phyloP scores from a whole-genome alignment of 1,140 invertebrate species.

The Episyrphus balteatus region DNA sequence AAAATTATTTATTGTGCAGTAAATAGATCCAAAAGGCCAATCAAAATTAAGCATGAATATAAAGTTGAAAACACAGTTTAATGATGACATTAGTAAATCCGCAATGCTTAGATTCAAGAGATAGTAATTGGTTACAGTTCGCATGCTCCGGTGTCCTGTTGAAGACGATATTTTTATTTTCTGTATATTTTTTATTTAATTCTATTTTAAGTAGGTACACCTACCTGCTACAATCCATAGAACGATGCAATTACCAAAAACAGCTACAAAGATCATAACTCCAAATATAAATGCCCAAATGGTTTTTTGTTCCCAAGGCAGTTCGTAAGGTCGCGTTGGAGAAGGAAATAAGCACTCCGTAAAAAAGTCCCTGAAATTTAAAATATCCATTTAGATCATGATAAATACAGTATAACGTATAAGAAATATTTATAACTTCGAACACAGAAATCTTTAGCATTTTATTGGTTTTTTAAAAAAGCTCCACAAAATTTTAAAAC shows the following conservation, averaged over 20 bases:
- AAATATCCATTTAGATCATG: not conserved
- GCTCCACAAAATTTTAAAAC: no score
- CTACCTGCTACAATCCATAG: constrained; percentile 81
- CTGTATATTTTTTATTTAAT: not conserved
- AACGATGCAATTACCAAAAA: constrained; percentile 72
- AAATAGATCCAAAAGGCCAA: constrained; percentile 77
- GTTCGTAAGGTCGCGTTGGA: constrained; percentile 32
- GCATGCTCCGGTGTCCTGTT: constrained; percentile 75
- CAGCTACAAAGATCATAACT: constrained; percentile 64
- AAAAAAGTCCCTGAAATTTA: constrained; percentile 27
- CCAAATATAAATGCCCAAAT: constrained; percentile 59
- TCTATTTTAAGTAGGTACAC: constrained; percentile 15
- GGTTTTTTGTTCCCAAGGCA: constrained; percentile 41
- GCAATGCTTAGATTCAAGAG: constrained; percentile 88
- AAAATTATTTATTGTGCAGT: constrained; percentile 82
- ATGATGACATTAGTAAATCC: constrained; percentile 79
- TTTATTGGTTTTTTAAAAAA: no score
- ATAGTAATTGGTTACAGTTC: constrained; percentile 93
- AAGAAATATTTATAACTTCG: no score
- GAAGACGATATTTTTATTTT: not conserved
- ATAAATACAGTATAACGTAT: not conserved
- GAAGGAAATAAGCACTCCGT: constrained; percentile 35
- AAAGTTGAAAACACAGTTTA: constrained; percentile 91
- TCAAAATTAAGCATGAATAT: constrained; percentile 72
- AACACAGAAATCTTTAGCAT: no score